Conservation (phyloP, 2,888 invertebrate genomes). For the Caenorhabditis sulstoni region DNA sequence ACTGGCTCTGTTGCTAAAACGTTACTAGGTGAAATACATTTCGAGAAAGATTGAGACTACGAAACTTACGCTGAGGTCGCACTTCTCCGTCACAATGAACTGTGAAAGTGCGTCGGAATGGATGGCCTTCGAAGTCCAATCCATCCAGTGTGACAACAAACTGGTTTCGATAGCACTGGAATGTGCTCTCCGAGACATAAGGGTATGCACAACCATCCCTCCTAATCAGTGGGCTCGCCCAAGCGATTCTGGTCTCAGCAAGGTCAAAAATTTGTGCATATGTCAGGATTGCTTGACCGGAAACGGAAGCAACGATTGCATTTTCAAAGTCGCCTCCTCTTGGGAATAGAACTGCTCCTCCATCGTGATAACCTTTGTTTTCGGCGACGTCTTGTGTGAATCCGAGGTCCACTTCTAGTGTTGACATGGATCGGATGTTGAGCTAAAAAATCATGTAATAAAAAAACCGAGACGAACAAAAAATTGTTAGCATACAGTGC, state of each 20-base stretch:
- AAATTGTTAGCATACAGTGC: constrained; percentile 50
- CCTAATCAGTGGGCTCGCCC: constrained; percentile 66
- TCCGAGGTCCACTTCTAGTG: constrained; percentile 56
- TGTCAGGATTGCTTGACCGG: constrained; percentile 47
- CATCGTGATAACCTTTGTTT: constrained; percentile 63
- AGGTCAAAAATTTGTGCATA: constrained; percentile 67
- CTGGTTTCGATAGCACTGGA: constrained; percentile 61
- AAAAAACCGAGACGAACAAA: background rate
- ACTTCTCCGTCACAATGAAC: constrained; percentile 68
- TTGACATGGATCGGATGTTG: constrained; percentile 58
- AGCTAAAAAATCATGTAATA: constrained; percentile 32
- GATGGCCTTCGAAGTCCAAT: constrained; percentile 68
- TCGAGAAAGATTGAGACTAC: too few species aligned
- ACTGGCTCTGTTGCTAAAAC: constrained; percentile 39
- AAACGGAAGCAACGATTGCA: constrained; percentile 60
- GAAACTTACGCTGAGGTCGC: constrained; percentile 41
- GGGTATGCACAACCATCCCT: constrained; percentile 64
- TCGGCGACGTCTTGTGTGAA: constrained; percentile 66
- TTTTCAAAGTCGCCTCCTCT: constrained; percentile 58
- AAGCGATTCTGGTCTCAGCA: constrained; percentile 65
- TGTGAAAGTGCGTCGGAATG: constrained; percentile 68
- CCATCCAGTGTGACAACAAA: constrained; percentile 69
- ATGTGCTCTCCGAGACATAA: constrained; percentile 63
- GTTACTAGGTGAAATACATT: too few species aligned
- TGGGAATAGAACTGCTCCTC: constrained; percentile 61